Evolutionary conservation across 2,113 vertebrate species (phyloP).

Genomic region (Alethe diademata): DNA sequence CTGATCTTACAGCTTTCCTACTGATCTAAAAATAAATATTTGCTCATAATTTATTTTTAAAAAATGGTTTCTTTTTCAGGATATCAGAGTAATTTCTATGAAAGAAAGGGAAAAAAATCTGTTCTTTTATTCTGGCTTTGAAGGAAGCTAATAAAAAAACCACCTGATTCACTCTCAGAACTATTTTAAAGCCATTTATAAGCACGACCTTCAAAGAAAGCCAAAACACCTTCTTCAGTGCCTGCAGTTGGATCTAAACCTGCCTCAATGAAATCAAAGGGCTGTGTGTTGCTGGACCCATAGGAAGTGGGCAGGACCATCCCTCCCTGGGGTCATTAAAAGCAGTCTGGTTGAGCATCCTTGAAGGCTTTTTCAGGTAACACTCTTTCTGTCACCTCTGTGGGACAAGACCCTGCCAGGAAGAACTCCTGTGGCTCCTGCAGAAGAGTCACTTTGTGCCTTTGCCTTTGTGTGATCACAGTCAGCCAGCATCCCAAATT

Average conservation of each 20-base stretch:
- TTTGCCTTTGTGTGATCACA: background rate
- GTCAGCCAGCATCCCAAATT: background rate
- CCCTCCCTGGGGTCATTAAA: background rate
- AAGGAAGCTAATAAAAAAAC: conserved; percentile 16
- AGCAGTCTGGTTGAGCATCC: background rate
- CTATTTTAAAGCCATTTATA: conserved; percentile 3
- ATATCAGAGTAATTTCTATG: background rate
- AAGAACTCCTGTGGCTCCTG: background rate
- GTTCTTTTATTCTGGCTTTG: background rate
- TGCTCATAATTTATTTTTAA: background rate
- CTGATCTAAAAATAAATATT: conserved; percentile 24
- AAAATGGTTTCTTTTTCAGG: background rate
- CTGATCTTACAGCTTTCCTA: conserved; percentile 2
- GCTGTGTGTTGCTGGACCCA: background rate
- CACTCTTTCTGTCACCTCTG: background rate
- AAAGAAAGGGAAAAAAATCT: background rate
- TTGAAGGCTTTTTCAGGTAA: background rate
- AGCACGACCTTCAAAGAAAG: conserved; percentile 11
- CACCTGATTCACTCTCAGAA: background rate
- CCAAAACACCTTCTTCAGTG: background rate
- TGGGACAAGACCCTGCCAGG: background rate
- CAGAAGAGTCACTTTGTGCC: background rate
- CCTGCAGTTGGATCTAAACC: background rate
- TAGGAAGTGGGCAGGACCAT: background rate
- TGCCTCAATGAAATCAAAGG: background rate